phyloP scores from a whole-genome alignment of 2,797 vertebrate genomes.

The Cirrhinus mrigala region DNA sequence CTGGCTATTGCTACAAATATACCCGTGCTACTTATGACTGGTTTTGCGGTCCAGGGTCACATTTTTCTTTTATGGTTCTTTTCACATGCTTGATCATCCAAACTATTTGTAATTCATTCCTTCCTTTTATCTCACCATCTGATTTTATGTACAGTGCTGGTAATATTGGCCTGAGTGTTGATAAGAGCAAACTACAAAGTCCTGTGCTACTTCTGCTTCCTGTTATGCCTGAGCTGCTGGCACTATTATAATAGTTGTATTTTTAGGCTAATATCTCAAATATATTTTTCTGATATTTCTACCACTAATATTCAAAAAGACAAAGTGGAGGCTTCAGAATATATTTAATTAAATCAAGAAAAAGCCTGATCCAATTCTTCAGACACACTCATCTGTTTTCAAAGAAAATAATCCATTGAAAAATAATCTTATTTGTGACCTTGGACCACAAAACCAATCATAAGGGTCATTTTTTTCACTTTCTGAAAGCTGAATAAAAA shows the following conservation, averaged over 20 bases:
- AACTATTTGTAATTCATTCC: background rate
- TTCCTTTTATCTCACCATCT: conserved; percentile 42
- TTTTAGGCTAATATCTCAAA: conserved; percentile 18
- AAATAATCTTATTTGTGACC: background rate
- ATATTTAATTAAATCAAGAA: background rate
- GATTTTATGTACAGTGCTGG: conserved; percentile 59
- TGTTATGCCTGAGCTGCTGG: conserved; percentile 61
- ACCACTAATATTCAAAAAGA: background rate
- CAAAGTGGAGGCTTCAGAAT: background rate
- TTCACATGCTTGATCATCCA: background rate
- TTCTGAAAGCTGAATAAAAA: too few relatives aligned
- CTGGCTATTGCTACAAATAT: too few relatives aligned
- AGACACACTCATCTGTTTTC: background rate
- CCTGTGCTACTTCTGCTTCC: conserved; percentile 49
- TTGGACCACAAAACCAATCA: too few relatives aligned
- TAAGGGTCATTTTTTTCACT: too few relatives aligned
- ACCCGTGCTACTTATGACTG: too few relatives aligned
- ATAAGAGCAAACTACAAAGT: conserved; percentile 58
- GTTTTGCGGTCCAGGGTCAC: too few relatives aligned
- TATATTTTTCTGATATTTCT: conserved; percentile 3
- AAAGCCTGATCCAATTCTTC: background rate
- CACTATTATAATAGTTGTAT: conserved; percentile 27
- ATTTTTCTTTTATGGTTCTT: background rate
- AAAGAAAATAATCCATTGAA: conserved; percentile 11
- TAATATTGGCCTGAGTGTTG: conserved; percentile 64